These are phyloP conservation scores for Dryadula phaetusa DNA, from an alignment of 2,888 invertebrate genomes.

Conservation along the genomic window DNA sequence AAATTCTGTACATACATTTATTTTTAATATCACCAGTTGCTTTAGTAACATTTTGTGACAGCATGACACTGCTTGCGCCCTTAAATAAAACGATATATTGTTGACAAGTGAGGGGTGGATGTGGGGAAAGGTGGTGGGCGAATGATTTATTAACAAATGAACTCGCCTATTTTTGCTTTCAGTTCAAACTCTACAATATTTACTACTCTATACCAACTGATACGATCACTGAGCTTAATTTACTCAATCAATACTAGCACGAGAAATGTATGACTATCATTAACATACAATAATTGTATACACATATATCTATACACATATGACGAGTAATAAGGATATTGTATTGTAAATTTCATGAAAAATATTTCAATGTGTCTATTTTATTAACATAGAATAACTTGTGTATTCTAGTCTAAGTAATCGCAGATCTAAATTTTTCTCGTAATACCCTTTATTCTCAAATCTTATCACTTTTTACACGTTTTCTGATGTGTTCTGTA, in stretches of 20 bases:
- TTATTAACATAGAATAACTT: no score
- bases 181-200: constrained; percentile 45
- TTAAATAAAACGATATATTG: constrained; percentile 72
- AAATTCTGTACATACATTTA: constrained; percentile 15
- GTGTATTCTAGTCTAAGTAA: no score
- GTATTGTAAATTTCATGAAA: neutral
- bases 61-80: constrained; percentile 49
- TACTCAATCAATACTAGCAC: constrained; percentile 27
- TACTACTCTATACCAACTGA: constrained; percentile 28
- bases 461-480: no score
- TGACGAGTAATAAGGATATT: neutral
- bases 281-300: neutral
- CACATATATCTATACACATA: neutral
- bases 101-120: constrained; percentile 60
- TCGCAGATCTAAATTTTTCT: no score
- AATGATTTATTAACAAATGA: constrained; percentile 75
- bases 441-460: no score
- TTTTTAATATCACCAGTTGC: constrained; percentile 45
- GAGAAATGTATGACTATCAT: constrained; percentile 1
- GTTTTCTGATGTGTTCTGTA: no score
- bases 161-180: constrained; percentile 62
- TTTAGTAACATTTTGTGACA: constrained; percentile 46
- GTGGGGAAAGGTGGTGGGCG: constrained; percentile 49
- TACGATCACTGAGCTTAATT: constrained; percentile 33
- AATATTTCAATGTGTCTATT: no score